phyloP scores from a whole-genome alignment of 2,888 invertebrate genomes.

The Colletes collaris region DNA sequence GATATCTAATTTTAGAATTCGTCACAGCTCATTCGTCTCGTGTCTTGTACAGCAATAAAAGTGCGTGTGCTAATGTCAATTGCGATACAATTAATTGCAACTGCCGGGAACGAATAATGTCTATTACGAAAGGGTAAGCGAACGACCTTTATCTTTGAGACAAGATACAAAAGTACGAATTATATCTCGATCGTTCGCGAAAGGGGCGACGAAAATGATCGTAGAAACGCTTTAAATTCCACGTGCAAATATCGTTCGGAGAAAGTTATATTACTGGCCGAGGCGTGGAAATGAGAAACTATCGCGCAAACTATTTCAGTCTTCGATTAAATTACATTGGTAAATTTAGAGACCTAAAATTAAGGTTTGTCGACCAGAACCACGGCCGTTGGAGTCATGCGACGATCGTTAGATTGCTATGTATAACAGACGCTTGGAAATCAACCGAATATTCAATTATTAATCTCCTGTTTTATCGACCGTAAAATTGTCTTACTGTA shows the following conservation, averaged over 20 bases:
- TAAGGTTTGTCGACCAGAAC: constrained; percentile 1
- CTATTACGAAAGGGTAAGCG: constrained; percentile 51
- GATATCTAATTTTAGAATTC: constrained; percentile 68
- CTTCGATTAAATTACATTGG: constrained; percentile 53
- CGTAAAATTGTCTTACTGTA: no score
- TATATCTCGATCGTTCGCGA: neutral
- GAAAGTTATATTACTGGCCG: neutral
- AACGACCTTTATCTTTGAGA: constrained; percentile 5
- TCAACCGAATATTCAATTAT: no score
- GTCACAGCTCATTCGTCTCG: constrained; percentile 49
- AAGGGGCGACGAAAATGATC: neutral
- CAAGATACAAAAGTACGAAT: neutral
- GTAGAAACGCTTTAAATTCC: neutral
- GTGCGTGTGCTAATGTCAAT: constrained; percentile 33
- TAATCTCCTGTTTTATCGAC: no score
- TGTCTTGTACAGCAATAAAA: constrained; percentile 37
- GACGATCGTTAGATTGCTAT: constrained; percentile 1
- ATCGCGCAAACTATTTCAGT: constrained; percentile 49
- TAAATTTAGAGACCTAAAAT: constrained; percentile 62
- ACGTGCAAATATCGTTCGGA: neutral
- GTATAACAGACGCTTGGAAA: neutral
- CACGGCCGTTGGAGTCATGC: neutral
- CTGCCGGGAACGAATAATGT: constrained; percentile 43
- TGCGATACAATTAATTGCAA: constrained; percentile 7
- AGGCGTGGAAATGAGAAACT: constrained; percentile 21